A percentile compares a stretch with the other conserved stretches of the same genome.
These are phyloP conservation scores for Orientallactaga bullata DNA, from an alignment of 2,113 vertebrate species.

Conservation along the genomic window DNA sequence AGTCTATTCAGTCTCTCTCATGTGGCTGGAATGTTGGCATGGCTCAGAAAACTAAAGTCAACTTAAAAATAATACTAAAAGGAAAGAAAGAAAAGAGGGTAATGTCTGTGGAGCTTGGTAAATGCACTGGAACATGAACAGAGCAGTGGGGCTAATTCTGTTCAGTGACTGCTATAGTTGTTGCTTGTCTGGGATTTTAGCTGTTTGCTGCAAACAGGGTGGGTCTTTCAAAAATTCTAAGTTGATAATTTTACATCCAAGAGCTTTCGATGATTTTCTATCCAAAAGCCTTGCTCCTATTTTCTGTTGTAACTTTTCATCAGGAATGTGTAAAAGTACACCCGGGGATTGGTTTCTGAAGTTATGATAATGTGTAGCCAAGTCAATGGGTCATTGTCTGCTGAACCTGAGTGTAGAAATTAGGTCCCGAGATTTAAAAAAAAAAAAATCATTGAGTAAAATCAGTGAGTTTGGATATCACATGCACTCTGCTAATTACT, in stretches of 20 bases:
- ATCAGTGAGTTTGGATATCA: slow-evolving; percentile 20
- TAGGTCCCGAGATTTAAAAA: neutral
- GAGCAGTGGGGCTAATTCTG: neutral
- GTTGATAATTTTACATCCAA: neutral
- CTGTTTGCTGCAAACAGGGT: slow-evolving; percentile 27
- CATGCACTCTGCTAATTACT: neutral
- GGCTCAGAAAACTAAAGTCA: slow-evolving; percentile 82
- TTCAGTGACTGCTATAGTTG: slow-evolving; percentile 17
- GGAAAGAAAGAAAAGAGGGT: slow-evolving; percentile 43
- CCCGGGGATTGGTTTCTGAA: neutral
- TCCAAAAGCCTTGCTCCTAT: slow-evolving; percentile 43
- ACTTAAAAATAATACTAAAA: slow-evolving; percentile 33
- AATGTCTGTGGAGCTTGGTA: slow-evolving; percentile 48
- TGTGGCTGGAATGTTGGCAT: slow-evolving; percentile 87
- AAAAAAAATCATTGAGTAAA: neutral
- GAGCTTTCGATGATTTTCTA: slow-evolving; percentile 40
- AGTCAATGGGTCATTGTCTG: slow-evolving; percentile 8
- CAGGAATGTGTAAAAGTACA: neutral
- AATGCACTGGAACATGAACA: neutral
- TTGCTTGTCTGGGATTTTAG: slow-evolving; percentile 39
- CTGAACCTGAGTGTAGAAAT: slow-evolving; percentile 24
- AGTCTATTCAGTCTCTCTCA: slow-evolving; percentile 83
- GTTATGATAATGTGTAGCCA: neutral
- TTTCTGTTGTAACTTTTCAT: slow-evolving; percentile 38
- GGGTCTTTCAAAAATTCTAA: slow-evolving; percentile 60